Evolutionary conservation across 2,113 vertebrate genomes (phyloP).

Genomic region (Ceratotherium simum): DNA sequence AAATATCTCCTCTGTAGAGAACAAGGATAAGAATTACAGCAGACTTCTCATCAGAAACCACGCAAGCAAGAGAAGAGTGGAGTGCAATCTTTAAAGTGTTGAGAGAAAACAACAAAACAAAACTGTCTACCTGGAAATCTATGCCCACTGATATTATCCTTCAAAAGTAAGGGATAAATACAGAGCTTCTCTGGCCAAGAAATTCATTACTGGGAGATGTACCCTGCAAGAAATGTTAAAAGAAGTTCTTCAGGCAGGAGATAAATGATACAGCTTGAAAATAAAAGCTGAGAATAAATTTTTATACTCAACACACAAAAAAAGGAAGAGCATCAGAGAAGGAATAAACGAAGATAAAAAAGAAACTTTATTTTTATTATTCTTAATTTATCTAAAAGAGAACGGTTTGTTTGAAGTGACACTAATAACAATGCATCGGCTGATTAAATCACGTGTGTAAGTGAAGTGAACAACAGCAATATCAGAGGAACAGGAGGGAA

Average conservation of each 20-base stretch:
- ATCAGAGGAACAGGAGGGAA: neutral
- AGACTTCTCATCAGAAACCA: neutral
- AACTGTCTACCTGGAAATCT: neutral
- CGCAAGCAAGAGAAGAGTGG: neutral
- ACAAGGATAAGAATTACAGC: neutral
- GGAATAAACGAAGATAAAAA: neutral
- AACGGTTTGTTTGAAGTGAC: neutral
- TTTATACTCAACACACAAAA: neutral
- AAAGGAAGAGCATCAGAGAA: neutral
- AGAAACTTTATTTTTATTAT: neutral
- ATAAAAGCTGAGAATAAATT: neutral
- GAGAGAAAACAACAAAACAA: neutral
- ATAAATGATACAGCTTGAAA: neutral
- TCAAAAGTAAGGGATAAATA: neutral
- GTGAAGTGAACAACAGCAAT: neutral
- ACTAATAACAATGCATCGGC: neutral
- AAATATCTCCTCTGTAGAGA: neutral
- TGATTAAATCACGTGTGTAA: neutral
- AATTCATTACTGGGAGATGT: neutral
- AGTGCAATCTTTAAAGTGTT: neutral
- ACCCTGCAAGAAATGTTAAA: neutral
- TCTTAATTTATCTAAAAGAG: neutral
- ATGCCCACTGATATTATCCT: neutral
- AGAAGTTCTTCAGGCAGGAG: neutral
- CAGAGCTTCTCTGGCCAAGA: neutral